Percentiles rank a stretch among this genome's conserved stretches.
phyloP scores from a whole-genome alignment of 1,140 invertebrate species.

The Drosophila orena region DNA sequence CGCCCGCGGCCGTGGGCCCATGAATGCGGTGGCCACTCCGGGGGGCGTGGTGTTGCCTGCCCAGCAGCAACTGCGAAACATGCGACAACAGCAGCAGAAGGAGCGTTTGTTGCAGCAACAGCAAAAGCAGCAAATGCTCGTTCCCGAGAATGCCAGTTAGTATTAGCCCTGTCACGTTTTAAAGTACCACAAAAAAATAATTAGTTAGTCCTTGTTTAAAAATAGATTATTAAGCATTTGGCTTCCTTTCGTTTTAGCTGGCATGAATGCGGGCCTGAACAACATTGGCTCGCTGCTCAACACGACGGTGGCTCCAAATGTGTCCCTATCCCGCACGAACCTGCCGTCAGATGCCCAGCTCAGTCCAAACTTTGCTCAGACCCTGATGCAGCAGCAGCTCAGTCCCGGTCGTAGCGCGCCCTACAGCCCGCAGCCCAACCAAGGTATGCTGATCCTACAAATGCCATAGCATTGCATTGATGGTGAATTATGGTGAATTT shows the following conservation, averaged over 20 bases:
- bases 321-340: slow-evolving; percentile 89
- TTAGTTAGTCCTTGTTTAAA: too few species aligned
- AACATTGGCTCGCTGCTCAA: slow-evolving; percentile 92
- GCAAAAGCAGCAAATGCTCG: slow-evolving; percentile 89
- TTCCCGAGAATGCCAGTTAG: slow-evolving; percentile 87
- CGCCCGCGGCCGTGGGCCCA: slow-evolving; percentile 61
- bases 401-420: slow-evolving; percentile 79
- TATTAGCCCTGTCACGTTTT: not conserved
- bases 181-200: too few species aligned
- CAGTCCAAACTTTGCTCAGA: slow-evolving; percentile 87
- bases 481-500: not conserved
- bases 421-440: slow-evolving; percentile 82
- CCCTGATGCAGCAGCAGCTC: slow-evolving; percentile 81
- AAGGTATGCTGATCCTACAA: slow-evolving; percentile 43
- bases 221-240: not conserved
- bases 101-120: slow-evolving; percentile 88
- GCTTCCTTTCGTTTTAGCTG: slow-evolving; percentile 39
- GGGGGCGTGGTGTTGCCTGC: slow-evolving; percentile 65
- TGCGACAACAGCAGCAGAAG: slow-evolving; percentile 84
- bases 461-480: not conserved
- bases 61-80: slow-evolving; percentile 81
- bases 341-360: slow-evolving; percentile 90
- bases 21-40: slow-evolving; percentile 79
- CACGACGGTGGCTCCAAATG: slow-evolving; percentile 92
- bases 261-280: slow-evolving; percentile 88